Percentiles rank a stretch among this genome's conserved stretches.
These are phyloP conservation scores for Opisthocomus hoazin DNA, from an alignment of 2,113 vertebrate species.

Conservation along the genomic window DNA sequence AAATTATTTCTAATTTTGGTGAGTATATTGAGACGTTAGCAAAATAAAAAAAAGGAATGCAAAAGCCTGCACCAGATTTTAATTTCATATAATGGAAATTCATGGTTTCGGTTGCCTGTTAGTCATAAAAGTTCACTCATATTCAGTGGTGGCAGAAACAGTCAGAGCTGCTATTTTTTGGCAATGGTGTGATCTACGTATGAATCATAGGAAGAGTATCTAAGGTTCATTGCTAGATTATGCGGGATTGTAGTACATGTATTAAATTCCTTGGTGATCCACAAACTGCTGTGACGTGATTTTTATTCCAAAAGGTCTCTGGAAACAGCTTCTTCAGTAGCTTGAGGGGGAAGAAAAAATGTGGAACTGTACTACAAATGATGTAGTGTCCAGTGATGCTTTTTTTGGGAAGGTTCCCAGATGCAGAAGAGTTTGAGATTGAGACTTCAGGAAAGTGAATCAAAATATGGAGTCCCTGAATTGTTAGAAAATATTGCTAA, in stretches of 20 bases:
- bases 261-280: not conserved
- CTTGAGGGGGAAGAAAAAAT: not conserved
- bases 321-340: not conserved
- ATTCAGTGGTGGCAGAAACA: not conserved
- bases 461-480: not conserved
- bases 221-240: not conserved
- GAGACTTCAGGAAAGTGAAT: not conserved
- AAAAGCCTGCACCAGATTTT: not conserved
- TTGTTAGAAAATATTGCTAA: not conserved
- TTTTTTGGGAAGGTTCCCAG: not conserved
- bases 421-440: not conserved
- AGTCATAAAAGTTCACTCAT: not conserved
- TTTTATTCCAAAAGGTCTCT: not conserved
- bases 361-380: not conserved
- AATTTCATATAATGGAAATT: not conserved
- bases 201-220: no score
- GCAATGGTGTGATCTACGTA: not conserved
- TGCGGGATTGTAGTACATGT: not conserved
- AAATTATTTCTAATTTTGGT: not conserved
- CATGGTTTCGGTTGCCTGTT: not conserved
- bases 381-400: not conserved
- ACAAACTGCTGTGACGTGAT: not conserved
- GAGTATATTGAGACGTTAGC: not conserved
- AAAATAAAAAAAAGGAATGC: not conserved
- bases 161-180: not conserved